A percentile compares a stretch with the other conserved stretches of the same genome.
These are phyloP conservation scores for Drosophila ironensis DNA, from an alignment of 1,140 invertebrate genomes.

Conservation along the genomic window DNA sequence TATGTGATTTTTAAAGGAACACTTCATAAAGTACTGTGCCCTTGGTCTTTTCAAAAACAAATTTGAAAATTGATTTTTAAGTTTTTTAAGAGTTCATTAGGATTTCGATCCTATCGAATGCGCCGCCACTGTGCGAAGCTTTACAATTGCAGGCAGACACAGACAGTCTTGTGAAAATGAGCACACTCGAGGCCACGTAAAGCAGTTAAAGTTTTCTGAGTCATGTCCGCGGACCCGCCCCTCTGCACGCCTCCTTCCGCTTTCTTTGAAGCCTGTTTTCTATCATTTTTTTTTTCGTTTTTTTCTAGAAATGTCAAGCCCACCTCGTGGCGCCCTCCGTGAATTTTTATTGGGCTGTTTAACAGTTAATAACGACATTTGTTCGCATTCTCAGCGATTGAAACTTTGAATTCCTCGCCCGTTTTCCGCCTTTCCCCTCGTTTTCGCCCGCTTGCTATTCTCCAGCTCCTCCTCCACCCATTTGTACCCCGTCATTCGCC, in stretches of 20 bases:
- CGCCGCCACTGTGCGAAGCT: neutral
- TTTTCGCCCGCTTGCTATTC: neutral
- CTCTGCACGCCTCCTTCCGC: neutral
- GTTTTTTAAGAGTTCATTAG: neutral
- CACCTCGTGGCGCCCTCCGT: neutral
- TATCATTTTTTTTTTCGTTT: no score
- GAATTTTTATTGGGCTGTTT: neutral
- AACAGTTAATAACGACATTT: conserved; percentile 29
- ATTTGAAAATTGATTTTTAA: no score
- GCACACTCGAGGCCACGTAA: conserved; percentile 2
- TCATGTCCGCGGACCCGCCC: neutral
- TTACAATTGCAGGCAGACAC: neutral
- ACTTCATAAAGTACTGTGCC: no score
- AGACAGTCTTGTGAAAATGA: neutral
- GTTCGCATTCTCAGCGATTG: conserved; percentile 40
- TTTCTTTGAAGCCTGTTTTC: neutral
- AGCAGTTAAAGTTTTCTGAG: neutral
- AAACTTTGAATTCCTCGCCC: conserved; percentile 8
- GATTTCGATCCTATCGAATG: neutral
- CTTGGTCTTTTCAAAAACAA: no score
- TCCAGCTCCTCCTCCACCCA: neutral
- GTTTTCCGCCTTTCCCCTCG: neutral
- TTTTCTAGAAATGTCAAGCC: no score
- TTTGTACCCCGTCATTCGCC: no score
- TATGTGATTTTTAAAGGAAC: no score